Percentiles rank a stretch among this genome's conserved stretches.
These are phyloP conservation scores for Malacosoma neustria DNA, from an alignment of 2,888 invertebrate species.

Conservation along the genomic window DNA sequence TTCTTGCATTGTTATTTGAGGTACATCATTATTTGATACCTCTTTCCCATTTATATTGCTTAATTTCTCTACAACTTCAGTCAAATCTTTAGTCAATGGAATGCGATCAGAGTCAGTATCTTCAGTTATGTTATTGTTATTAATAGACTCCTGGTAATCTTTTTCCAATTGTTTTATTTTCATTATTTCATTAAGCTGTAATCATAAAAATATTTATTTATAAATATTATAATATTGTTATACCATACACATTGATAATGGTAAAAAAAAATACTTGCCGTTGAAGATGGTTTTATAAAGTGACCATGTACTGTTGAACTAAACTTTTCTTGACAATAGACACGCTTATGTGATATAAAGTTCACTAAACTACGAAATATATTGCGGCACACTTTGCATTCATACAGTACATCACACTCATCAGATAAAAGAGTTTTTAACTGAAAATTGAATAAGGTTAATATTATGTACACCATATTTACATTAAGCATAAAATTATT, in stretches of 20 bases:
- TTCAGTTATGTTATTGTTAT: slow-evolving; percentile 21
- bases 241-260: slow-evolving; percentile 2
- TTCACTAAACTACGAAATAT: slow-evolving; percentile 91
- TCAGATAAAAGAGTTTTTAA: slow-evolving; percentile 82
- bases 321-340: slow-evolving; percentile 81
- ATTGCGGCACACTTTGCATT: slow-evolving; percentile 90
- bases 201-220: slow-evolving; percentile 10
- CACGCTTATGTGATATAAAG: slow-evolving; percentile 91
- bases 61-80: slow-evolving; percentile 71
- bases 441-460: slow-evolving; percentile 53
- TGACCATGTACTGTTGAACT: slow-evolving; percentile 56
- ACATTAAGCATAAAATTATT: not conserved
- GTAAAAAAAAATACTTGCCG: slow-evolving; percentile 41
- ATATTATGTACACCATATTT: not conserved
- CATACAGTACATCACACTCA: slow-evolving; percentile 92
- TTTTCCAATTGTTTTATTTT: slow-evolving; percentile 67
- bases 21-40: slow-evolving; percentile 22
- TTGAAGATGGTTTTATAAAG: slow-evolving; percentile 52
- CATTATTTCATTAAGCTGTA: slow-evolving; percentile 53
- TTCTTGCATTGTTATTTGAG: slow-evolving; percentile 56
- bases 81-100: slow-evolving; percentile 68
- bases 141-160: slow-evolving; percentile 52
- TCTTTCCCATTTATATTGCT: slow-evolving; percentile 37
- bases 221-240: not conserved
- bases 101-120: slow-evolving; percentile 37